Evolutionary conservation across 2,113 vertebrate genomes (phyloP).

Genomic region (Aphelocoma coerulescens): DNA sequence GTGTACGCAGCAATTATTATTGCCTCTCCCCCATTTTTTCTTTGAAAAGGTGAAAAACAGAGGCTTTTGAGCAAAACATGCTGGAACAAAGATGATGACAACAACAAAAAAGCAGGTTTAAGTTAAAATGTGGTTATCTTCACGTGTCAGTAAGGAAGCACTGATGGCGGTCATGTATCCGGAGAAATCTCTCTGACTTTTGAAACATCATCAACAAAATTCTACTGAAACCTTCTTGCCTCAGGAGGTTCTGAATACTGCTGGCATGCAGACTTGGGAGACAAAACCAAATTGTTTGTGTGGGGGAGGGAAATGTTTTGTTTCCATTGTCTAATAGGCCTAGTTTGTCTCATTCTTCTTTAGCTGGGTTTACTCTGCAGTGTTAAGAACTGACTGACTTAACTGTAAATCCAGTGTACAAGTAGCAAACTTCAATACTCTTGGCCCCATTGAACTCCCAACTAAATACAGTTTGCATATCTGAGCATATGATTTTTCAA

Average conservation of each 20-base stretch:
- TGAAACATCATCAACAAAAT: not conserved
- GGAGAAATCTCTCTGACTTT: not conserved
- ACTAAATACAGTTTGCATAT: not conserved
- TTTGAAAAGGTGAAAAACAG: not conserved
- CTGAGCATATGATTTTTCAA: not conserved
- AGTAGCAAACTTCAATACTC: not conserved
- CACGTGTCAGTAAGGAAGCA: not conserved
- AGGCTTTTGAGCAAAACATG: fast-evolving
- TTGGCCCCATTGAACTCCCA: not conserved
- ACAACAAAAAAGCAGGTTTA: not conserved
- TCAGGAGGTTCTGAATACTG: not conserved
- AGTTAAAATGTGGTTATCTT: not conserved
- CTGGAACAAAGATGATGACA: not conserved
- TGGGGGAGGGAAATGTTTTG: not conserved
- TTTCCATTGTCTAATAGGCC: not conserved
- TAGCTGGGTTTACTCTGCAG: not conserved
- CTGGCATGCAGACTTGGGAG: not conserved
- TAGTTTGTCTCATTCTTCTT: not conserved
- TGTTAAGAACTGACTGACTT: not conserved
- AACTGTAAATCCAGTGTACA: not conserved
- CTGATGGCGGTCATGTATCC: fast-evolving
- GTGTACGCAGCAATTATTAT: not conserved
- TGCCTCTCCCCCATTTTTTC: not conserved
- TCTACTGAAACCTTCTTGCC: not conserved
- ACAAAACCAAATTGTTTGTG: not conserved